Evolutionary conservation across 2,113 vertebrate genomes (phyloP).

Genomic region (Geococcyx californianus): DNA sequence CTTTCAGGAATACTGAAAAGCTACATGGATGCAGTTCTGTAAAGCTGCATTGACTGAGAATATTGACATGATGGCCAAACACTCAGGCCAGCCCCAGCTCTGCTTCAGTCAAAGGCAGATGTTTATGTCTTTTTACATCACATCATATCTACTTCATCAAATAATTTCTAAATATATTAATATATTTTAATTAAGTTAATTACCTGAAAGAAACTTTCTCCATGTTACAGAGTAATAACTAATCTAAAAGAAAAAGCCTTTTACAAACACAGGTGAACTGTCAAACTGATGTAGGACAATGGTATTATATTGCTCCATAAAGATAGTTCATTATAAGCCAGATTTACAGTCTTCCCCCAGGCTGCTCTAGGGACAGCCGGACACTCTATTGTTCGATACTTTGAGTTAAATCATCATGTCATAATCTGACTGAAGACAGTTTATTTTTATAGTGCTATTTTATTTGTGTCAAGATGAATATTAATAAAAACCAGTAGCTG

Average conservation of each 20-base stretch:
- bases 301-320: background rate
- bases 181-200: background rate
- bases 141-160: background rate
- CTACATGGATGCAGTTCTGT: background rate
- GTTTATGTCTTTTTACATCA: background rate
- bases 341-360: background rate
- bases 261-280: background rate
- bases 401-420: background rate
- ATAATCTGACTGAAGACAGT: background rate
- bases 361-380: background rate
- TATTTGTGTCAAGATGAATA: background rate
- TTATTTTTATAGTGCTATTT: background rate
- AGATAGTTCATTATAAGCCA: background rate
- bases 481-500: background rate
- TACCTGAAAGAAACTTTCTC: background rate
- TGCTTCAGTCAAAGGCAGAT: background rate
- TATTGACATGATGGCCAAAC: background rate
- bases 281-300: background rate
- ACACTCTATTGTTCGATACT: background rate
- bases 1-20: conserved; percentile 59
- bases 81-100: background rate
- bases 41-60: background rate
- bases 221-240: background rate
- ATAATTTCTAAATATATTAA: background rate
- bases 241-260: background rate